Evolutionary conservation across 2,113 vertebrate genomes (phyloP).

Genomic region (Lichenostomus cassidix): DNA sequence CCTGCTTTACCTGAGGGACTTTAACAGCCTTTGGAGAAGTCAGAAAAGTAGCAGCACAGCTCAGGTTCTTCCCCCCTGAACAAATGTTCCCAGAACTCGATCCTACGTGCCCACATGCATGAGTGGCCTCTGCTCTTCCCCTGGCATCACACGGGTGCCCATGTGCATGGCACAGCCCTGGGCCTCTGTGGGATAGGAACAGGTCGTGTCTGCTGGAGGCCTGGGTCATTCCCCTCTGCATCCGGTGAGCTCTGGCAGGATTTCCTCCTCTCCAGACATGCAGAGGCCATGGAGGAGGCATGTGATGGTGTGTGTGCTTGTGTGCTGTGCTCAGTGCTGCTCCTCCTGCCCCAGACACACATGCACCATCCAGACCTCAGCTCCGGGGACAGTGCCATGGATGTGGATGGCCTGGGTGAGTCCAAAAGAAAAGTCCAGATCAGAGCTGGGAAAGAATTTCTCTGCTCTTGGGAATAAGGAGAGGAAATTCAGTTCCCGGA

Average conservation of each 20-base stretch:
- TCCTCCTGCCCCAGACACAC: rapidly evolving
- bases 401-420: not conserved
- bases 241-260: not conserved
- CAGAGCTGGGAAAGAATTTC: not conserved
- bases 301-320: too few relatives aligned
- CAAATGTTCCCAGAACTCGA: not conserved
- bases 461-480: not conserved
- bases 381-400: not conserved
- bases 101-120: rapidly evolving
- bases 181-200: rapidly evolving
- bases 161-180: rapidly evolving
- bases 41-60: not conserved
- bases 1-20: not conserved
- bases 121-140: not conserved
- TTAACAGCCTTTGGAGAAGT: not conserved
- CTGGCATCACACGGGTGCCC: rapidly evolving
- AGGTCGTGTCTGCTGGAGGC: not conserved
- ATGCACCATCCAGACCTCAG: not conserved
- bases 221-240: not conserved
- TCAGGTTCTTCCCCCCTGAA: not conserved
- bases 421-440: not conserved
- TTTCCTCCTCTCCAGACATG: not conserved
- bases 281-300: not conserved
- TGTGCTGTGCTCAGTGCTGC: not conserved
- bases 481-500: not conserved